Evolutionary conservation across 1,140 invertebrate species (phyloP), one percentile per base, ranked within the genome.

Genomic region (Glomeris maerens): DNA sequence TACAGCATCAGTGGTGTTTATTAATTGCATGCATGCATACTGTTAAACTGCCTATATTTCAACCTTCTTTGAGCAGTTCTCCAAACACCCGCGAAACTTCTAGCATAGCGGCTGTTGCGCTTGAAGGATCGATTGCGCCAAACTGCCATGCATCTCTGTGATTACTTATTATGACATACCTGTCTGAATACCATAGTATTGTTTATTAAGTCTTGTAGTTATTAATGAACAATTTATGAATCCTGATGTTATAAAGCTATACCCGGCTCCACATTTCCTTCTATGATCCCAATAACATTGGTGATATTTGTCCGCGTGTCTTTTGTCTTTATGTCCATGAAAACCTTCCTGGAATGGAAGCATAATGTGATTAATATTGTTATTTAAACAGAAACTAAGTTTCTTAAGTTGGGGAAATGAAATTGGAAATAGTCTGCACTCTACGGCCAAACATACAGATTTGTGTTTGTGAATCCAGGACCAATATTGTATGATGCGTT

Each of bases 141-240:
- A 69, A 72, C 10, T 67, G 68, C 74, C 74, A 77, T 25, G 76
- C 67, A 63, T 78, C 76, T 50, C 73, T 62, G 53, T 78, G 76
- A 53, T 73, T 74, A 2, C 75, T 75, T 13, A 78, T 55, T 22
- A 77, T 60, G 5, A 77, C 66, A 57, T 74, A 78, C 2, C 71
- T 54, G 55, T 77, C 72, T 59, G 28, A 13, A 50, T 44, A 46
- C 27, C 29, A 51, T 20, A 21, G 46, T 1, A 55, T 25, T 52
- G 45, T 39, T 51, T 49, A 51, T 49, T 50, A n/a, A n/a, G 52
- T 27, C 2, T 47, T 49, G 20, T 25, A 25, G 10, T 36, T 36
- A 36, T 36, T 36, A 10, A 10, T 36, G n/a, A 13, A 1, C n/a
- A 10, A 17, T 17, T 1, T 21, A 45, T 47, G 27, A 20, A 42